Percentiles rank a stretch among this genome's conserved stretches.
Evolutionary conservation across 1,140 invertebrate genomes (phyloP).

Genomic region (Conus betulinus): DNA sequence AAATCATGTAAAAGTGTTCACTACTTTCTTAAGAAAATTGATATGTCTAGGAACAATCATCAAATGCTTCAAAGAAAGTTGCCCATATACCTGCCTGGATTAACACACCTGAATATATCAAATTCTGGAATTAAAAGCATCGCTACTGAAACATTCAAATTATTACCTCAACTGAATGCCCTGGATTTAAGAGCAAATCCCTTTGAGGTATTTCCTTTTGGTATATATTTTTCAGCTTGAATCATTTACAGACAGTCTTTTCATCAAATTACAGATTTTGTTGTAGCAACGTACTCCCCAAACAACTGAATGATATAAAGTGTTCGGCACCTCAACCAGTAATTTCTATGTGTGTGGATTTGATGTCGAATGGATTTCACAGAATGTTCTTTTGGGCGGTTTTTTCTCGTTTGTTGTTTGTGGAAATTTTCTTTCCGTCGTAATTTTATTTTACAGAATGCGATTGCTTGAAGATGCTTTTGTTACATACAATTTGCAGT

Average conservation of each 20-base stretch:
- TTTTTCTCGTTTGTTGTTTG: neutral
- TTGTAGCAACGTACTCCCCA: neutral
- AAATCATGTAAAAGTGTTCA: neutral
- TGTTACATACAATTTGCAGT: neutral
- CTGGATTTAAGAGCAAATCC: neutral
- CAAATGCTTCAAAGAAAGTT: neutral
- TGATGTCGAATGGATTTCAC: neutral
- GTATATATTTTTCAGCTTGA: neutral
- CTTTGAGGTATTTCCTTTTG: neutral
- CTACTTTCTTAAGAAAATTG: neutral
- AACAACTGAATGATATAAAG: neutral
- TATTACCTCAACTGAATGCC: neutral
- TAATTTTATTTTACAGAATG: neutral
- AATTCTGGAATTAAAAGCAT: neutral
- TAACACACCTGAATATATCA: neutral
- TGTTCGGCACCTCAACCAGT: neutral
- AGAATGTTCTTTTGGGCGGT: neutral
- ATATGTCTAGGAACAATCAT: neutral
- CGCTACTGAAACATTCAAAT: neutral
- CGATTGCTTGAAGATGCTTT: neutral
- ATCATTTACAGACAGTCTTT: neutral
- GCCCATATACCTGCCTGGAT: neutral
- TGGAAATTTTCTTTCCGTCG: neutral
- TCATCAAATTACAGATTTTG: neutral
- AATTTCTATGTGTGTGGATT: neutral